Evolutionary conservation across 2,113 vertebrate genomes (phyloP).

Genomic region (Craseonycteris thonglongyai): DNA sequence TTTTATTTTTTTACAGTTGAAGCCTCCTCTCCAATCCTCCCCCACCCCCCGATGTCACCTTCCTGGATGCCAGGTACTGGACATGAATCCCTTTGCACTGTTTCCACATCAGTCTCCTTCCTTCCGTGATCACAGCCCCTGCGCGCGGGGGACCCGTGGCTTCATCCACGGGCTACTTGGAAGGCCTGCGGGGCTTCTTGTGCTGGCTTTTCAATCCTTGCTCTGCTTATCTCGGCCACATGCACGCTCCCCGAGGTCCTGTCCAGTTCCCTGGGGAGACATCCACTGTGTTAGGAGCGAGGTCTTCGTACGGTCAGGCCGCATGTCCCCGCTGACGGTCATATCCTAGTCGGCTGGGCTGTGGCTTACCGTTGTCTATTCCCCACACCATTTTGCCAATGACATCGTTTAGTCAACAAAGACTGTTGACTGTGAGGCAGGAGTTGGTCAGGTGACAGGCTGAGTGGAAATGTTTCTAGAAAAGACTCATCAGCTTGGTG

Average conservation of each 20-base stretch:
- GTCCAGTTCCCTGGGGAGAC: background rate
- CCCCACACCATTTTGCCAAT: background rate
- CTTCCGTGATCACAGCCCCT: background rate
- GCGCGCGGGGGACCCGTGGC: rapidly evolving
- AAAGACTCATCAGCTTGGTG: background rate
- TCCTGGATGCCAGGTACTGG: too few relatives aligned
- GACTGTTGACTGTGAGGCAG: background rate
- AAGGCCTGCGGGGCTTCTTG: too few relatives aligned
- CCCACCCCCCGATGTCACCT: rapidly evolving
- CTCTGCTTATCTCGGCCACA: background rate
- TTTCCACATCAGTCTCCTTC: background rate
- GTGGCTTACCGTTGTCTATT: background rate
- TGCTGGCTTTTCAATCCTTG: rapidly evolving
- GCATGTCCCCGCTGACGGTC: too few relatives aligned
- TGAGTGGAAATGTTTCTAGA: background rate
- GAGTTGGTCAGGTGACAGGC: background rate
- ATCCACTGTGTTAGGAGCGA: rapidly evolving
- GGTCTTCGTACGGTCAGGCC: background rate
- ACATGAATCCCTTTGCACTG: background rate
- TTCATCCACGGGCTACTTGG: rapidly evolving
- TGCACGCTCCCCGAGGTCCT: too few relatives aligned
- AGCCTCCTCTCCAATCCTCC: too few relatives aligned
- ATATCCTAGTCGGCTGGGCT: background rate
- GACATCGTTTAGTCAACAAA: background rate
- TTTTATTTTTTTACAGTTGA: too few relatives aligned